Evolutionary conservation across 2,888 invertebrate genomes (phyloP).

Genomic region (Galerucella calmariensis): DNA sequence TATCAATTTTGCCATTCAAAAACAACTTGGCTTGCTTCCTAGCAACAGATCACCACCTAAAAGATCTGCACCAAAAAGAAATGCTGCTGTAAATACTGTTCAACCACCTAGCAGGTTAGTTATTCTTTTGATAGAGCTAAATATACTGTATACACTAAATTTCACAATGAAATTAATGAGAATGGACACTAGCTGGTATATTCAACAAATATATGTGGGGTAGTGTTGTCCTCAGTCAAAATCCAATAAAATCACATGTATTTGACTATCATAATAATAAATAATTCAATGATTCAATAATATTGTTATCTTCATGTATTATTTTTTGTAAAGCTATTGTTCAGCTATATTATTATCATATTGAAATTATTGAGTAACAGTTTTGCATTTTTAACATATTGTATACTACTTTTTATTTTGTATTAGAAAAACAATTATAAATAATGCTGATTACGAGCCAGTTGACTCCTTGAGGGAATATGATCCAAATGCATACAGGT

Average conservation of each 20-base stretch:
- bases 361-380: too few species aligned
- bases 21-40: conserved; percentile 59
- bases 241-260: not conserved
- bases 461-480: conserved; percentile 45
- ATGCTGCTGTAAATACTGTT: conserved; percentile 39
- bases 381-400: not conserved
- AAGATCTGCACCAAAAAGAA: conserved; percentile 43
- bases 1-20: conserved; percentile 61
- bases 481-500: conserved; percentile 53
- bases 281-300: too few species aligned
- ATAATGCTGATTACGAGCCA: conserved; percentile 51
- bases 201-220: too few species aligned
- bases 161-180: not conserved
- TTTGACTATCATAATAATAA: not conserved
- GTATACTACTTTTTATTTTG: conserved; percentile 1
- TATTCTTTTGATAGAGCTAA: not conserved
- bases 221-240: not conserved
- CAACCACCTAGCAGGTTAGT: conserved; percentile 20
- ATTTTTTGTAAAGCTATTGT: too few species aligned
- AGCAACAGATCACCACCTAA: conserved; percentile 38
- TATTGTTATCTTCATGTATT: too few species aligned
- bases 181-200: not conserved
- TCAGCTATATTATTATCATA: too few species aligned
- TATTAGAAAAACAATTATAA: conserved; percentile 57
- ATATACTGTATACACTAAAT: not conserved